A percentile compares a stretch with the other conserved stretches of the same genome.
Evolutionary conservation across 1,140 invertebrate species (phyloP).

Genomic region (Pomacea maculata): DNA sequence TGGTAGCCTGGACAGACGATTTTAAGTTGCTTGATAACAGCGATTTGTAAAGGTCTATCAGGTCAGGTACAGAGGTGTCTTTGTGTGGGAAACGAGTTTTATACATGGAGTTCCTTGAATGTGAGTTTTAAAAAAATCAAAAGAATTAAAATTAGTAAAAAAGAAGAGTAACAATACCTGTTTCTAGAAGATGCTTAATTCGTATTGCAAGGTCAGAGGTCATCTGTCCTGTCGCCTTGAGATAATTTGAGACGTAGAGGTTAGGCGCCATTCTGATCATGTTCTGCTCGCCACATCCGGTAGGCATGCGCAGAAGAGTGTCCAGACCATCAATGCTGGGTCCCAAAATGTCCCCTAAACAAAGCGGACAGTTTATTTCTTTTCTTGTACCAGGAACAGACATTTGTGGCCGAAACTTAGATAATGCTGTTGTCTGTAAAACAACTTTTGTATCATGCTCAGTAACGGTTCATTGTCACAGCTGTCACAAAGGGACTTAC

Average conservation of each 20-base stretch:
- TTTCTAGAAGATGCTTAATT: conserved; percentile 78
- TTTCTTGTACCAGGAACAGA: too few species aligned
- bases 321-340: conserved; percentile 37
- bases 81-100: too few species aligned
- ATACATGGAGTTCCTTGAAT: too few species aligned
- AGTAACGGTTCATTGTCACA: too few species aligned
- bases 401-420: too few species aligned
- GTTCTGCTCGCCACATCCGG: conserved; percentile 90
- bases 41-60: too few species aligned
- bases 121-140: too few species aligned
- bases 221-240: conserved; percentile 75
- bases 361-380: background rate
- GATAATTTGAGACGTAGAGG: conserved; percentile 87
- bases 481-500: conserved; percentile 12
- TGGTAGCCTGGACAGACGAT: conserved; percentile 78
- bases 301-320: conserved; percentile 44
- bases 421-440: too few species aligned
- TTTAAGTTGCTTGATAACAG: too few species aligned
- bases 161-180: conserved; percentile 64
- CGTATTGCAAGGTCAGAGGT: conserved; percentile 75
- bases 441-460: too few species aligned
- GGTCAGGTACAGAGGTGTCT: too few species aligned
- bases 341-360: conserved; percentile 47
- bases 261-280: conserved; percentile 93
- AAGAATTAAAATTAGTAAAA: too few species aligned